These are phyloP conservation scores for Sinopyrophorus schimmeli DNA, from an alignment of 2,888 invertebrate species.

Conservation along the genomic window DNA sequence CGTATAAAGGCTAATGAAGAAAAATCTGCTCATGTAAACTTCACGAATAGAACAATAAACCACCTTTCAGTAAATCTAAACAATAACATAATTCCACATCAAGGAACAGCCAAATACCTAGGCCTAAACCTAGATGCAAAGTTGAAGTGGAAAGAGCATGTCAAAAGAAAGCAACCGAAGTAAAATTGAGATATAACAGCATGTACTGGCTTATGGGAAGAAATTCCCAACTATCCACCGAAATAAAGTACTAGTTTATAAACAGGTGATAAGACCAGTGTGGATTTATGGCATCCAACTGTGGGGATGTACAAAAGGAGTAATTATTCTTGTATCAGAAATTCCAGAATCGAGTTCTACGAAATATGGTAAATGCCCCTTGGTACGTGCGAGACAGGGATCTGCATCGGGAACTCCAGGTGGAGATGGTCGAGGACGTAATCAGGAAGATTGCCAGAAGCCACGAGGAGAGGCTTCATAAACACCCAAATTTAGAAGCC, in stretches of 20 bases:
- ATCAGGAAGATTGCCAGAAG: constrained; percentile 10
- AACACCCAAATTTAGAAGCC: constrained; percentile 6
- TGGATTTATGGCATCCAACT: constrained; percentile 5
- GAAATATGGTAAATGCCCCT: no score
- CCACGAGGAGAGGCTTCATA: constrained; percentile 7
- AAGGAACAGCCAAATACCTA: constrained; percentile 1
- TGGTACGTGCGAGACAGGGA: constrained; percentile 7
- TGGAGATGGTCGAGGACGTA: constrained; percentile 10
- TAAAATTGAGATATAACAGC: constrained; percentile 7
- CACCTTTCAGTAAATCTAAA: constrained; percentile 5
- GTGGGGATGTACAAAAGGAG: constrained; percentile 10
- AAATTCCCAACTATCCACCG: no score
- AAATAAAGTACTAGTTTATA: constrained; percentile 9
- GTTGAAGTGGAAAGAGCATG: constrained; percentile 11
- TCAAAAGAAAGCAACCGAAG: constrained; percentile 6
- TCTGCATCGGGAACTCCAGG: constrained; percentile 10
- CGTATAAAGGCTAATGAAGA: neutral
- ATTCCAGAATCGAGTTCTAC: constrained; percentile 5
- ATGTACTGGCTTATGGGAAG: no score
- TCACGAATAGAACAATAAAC: constrained; percentile 9
- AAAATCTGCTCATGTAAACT: constrained; percentile 8
- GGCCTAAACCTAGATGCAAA: constrained; percentile 1
- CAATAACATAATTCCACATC: constrained; percentile 4
- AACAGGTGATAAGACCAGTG: constrained; percentile 8
- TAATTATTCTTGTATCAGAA: constrained; percentile 7